phyloP scores from a whole-genome alignment of 2,113 vertebrate species.

The Scartelaos histophorus region DNA sequence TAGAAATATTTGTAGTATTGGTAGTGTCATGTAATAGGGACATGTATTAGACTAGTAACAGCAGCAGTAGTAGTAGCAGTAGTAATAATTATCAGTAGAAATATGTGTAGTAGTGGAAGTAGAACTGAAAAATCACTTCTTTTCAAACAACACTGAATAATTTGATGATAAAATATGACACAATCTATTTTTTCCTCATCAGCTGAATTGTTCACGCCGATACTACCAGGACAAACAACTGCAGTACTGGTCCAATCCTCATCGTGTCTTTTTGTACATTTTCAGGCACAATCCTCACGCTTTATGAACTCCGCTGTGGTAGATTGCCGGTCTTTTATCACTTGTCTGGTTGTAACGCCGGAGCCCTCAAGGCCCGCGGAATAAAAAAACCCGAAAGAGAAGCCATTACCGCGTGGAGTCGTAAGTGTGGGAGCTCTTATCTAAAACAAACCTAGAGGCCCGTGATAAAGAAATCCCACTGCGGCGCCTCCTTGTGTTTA shows the following conservation, averaged over 20 bases:
- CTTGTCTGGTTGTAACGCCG: slow-evolving; percentile 7
- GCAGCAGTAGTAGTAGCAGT: no score
- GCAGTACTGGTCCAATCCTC: background rate
- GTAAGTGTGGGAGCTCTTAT: slow-evolving; percentile 35
- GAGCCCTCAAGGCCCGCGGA: slow-evolving; percentile 25
- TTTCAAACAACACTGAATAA: no score
- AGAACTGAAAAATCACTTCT: no score
- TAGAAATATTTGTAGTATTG: no score
- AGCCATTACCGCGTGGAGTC: slow-evolving; percentile 20
- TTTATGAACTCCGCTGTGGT: background rate
- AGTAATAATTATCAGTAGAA: no score
- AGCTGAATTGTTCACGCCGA: background rate
- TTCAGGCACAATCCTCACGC: background rate
- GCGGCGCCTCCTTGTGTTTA: slow-evolving; percentile 38
- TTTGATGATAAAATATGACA: no score
- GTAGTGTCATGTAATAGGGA: no score
- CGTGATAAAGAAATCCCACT: slow-evolving; percentile 38
- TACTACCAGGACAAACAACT: no score
- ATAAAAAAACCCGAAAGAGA: slow-evolving; percentile 1
- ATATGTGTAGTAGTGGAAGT: no score
- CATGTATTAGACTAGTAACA: no score
- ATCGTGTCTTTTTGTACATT: background rate
- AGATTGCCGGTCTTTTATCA: background rate
- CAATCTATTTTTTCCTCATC: background rate
- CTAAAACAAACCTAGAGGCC: slow-evolving; percentile 53